Conservation (phyloP, 2,888 invertebrate genomes). For the Axea sp. region DNA sequence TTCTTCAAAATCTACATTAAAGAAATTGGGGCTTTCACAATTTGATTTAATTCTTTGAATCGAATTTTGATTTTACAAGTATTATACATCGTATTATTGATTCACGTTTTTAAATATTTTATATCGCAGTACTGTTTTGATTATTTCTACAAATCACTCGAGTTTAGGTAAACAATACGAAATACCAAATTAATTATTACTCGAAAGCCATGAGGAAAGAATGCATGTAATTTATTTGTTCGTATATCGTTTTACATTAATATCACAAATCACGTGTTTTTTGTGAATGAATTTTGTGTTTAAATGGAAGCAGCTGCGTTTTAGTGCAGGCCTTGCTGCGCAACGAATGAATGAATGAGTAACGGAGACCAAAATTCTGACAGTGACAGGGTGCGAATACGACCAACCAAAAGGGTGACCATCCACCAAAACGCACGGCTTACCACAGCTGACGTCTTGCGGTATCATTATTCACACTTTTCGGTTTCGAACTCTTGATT, state of each 20-base stretch:
- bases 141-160: too few species aligned
- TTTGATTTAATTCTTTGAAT: too few species aligned
- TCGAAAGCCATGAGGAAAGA: too few species aligned
- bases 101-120: too few species aligned
- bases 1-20: too few species aligned
- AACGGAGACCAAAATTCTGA: slow-evolving; percentile 66
- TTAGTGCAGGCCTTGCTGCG: slow-evolving; percentile 63
- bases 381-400: slow-evolving; percentile 75
- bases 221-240: slow-evolving; percentile 13
- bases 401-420: slow-evolving; percentile 71
- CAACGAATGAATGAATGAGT: slow-evolving; percentile 68
- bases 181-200: too few species aligned
- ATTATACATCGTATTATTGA: too few species aligned
- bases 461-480: slow-evolving; percentile 55
- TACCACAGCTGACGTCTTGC: slow-evolving; percentile 75
- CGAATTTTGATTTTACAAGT: too few species aligned
- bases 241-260: slow-evolving; percentile 13
- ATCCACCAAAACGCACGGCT: slow-evolving; percentile 68
- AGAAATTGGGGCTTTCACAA: too few species aligned
- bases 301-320: slow-evolving; percentile 54
- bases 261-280: slow-evolving; percentile 25
- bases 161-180: too few species aligned
- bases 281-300: slow-evolving; percentile 41
- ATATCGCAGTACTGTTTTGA: too few species aligned
- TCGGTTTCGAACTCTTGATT: not conserved